Evolutionary conservation across 2,797 vertebrate genomes (phyloP).

Genomic region (Miichthys miiuy): DNA sequence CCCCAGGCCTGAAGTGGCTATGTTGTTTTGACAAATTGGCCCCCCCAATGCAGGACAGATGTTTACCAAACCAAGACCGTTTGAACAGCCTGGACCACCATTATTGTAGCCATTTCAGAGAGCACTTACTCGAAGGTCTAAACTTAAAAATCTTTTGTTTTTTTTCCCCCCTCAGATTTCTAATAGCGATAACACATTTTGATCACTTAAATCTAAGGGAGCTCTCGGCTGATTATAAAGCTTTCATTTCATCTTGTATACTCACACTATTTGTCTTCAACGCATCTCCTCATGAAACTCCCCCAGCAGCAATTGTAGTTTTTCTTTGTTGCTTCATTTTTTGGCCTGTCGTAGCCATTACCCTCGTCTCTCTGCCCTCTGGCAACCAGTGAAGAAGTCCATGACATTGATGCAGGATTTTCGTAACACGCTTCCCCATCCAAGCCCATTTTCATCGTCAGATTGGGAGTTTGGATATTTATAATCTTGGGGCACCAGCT

Average conservation of each 20-base stretch:
- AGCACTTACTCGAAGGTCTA: conserved; percentile 23
- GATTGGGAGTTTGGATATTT: conserved; percentile 77
- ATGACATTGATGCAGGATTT: conserved; percentile 77
- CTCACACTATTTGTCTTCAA: neutral
- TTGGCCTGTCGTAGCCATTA: conserved; percentile 59
- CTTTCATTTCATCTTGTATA: neutral
- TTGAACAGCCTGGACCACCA: conserved; percentile 47
- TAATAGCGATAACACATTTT: neutral
- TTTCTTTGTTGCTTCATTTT: conserved; percentile 54
- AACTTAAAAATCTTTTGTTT: conserved; percentile 24
- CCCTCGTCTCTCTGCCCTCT: conserved; percentile 49
- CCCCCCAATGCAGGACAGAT: conserved; percentile 62
- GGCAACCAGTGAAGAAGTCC: conserved; percentile 62
- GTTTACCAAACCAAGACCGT: conserved; percentile 59
- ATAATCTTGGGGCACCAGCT: conserved; percentile 79
- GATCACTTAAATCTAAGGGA: neutral
- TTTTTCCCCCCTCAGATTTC: neutral
- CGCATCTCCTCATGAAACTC: conserved; percentile 1
- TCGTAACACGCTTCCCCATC: conserved; percentile 67
- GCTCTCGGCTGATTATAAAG: neutral
- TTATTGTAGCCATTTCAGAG: conserved; percentile 44
- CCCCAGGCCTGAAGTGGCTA: conserved; percentile 50
- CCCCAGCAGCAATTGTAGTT: conserved; percentile 26
- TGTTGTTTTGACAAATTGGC: conserved; percentile 72
- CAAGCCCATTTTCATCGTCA: conserved; percentile 65